Percentiles rank a stretch among this genome's conserved stretches.
These are phyloP conservation scores for Ormyrus thymus DNA, from an alignment of 2,888 invertebrate genomes.

Conservation along the genomic window DNA sequence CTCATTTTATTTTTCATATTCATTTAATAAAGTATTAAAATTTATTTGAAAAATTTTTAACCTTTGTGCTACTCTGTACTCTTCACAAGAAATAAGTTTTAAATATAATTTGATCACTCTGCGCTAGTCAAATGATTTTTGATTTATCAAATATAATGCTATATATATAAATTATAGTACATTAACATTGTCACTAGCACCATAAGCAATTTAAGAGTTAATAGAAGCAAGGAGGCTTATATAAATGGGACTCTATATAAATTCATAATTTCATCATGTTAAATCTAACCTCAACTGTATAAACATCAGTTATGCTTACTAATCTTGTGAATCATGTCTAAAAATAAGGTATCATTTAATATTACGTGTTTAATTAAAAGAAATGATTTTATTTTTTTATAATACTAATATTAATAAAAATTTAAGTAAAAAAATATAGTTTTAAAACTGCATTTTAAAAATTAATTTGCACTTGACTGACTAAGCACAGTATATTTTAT, in stretches of 20 bases:
- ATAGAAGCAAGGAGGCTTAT: constrained; percentile 27
- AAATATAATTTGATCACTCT: constrained; percentile 53
- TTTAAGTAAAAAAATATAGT: neutral
- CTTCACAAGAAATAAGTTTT: constrained; percentile 27
- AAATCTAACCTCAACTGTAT: constrained; percentile 17
- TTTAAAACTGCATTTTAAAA: neutral
- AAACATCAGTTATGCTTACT: neutral
- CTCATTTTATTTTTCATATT: no score
- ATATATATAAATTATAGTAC: constrained; percentile 28
- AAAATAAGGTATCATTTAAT: neutral
- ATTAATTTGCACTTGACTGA: neutral
- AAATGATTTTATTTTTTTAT: neutral
- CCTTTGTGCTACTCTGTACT: constrained; percentile 7
- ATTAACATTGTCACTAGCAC: constrained; percentile 49
- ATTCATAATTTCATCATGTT: constrained; percentile 2
- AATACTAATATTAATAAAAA: neutral
- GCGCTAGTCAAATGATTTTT: constrained; percentile 44
- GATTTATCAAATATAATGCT: constrained; percentile 26
- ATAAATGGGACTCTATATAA: constrained; percentile 14
- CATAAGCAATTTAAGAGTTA: constrained; percentile 31
- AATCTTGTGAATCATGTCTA: neutral
- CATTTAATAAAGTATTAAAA: constrained; percentile 7
- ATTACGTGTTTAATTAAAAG: neutral
- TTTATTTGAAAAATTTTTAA: neutral
- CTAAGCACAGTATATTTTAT: neutral